A percentile compares a stretch with the other conserved stretches of the same genome.
phyloP scores from a whole-genome alignment of 2,888 invertebrate genomes.

The Nymphalis polychloros region DNA sequence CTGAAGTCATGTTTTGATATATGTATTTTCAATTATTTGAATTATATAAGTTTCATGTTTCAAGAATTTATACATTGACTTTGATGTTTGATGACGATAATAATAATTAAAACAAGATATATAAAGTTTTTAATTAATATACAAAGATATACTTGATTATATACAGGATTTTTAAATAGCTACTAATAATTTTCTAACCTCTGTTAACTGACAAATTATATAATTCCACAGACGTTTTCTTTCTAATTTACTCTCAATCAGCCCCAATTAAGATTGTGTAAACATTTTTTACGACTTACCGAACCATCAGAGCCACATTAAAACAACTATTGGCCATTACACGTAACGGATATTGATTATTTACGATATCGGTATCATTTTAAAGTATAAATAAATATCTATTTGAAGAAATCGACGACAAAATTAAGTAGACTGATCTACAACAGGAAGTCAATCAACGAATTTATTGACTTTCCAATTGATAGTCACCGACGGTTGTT shows the following conservation, averaged over 20 bases:
- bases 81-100: not conserved
- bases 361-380: constrained; percentile 36
- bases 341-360: constrained; percentile 41
- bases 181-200: constrained; percentile 6
- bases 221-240: constrained; percentile 29
- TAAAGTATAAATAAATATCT: constrained; percentile 30
- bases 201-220: constrained; percentile 26
- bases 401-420: constrained; percentile 41
- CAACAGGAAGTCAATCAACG: constrained; percentile 69
- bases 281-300: constrained; percentile 34
- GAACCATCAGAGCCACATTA: constrained; percentile 29
- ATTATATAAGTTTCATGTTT: too few species aligned
- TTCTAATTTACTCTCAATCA: constrained; percentile 28
- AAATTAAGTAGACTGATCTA: constrained; percentile 46
- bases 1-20: not conserved
- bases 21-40: too few species aligned
- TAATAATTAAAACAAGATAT: not conserved
- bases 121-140: not conserved
- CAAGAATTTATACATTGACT: not conserved
- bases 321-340: constrained; percentile 31
- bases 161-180: not conserved
- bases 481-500: constrained; percentile 28
- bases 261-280: constrained; percentile 35
- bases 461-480: constrained; percentile 66
- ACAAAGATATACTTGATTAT: not conserved